Percentiles rank a stretch among this genome's conserved stretches.
These are phyloP conservation scores for Lasiurus cinereus DNA, from an alignment of 2,113 vertebrate genomes.

Conservation along the genomic window DNA sequence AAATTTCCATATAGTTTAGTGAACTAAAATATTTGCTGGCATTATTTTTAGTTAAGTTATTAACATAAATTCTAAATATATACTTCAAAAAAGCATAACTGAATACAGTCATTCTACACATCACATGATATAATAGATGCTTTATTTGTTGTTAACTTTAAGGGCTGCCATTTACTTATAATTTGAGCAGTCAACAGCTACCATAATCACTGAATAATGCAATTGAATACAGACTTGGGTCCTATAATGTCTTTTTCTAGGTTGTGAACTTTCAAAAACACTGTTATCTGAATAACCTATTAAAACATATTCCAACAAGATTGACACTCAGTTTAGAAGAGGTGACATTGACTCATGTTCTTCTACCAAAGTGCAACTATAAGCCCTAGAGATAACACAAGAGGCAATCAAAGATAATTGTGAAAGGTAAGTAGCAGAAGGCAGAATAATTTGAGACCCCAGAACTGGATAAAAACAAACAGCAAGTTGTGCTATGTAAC, in stretches of 20 bases:
- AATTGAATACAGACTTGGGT: neutral
- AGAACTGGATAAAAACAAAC: neutral
- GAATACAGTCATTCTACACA: neutral
- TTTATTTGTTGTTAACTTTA: conserved; percentile 43
- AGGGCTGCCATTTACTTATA: neutral
- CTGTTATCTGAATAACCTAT: neutral
- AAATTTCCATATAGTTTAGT: conserved; percentile 36
- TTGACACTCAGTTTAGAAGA: neutral
- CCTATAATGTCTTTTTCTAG: neutral
- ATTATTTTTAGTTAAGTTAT: conserved; percentile 22
- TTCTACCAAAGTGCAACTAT: neutral
- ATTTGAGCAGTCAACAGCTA: neutral
- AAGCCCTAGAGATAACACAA: neutral
- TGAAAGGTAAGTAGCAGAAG: neutral
- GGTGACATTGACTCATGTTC: neutral
- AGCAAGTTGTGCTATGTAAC: neutral
- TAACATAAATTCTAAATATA: conserved; percentile 9
- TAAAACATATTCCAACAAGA: conserved; percentile 5
- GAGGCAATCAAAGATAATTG: neutral
- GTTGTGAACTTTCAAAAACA: conserved; percentile 3
- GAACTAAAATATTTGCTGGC: neutral
- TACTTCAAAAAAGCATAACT: neutral
- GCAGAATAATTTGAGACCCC: neutral
- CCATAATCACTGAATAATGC: neutral
- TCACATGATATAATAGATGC: neutral